A percentile compares a stretch with the other conserved stretches of the same genome.
Evolutionary conservation across 2,113 vertebrate species (phyloP).

Genomic region (Megaleporinus macrocephalus): DNA sequence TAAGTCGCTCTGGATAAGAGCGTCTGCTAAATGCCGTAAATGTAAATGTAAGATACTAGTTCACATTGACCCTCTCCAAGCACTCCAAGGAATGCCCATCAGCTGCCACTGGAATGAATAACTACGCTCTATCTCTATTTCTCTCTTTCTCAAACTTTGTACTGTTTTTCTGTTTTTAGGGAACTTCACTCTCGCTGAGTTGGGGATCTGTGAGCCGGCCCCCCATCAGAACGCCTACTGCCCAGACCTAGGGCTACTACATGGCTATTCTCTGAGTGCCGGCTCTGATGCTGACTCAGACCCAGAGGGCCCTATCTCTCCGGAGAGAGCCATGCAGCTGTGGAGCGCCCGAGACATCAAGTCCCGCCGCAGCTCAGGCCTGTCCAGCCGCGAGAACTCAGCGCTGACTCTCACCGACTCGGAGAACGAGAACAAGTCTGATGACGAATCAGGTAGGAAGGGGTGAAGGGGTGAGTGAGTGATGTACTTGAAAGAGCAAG

Average conservation of each 20-base stretch:
- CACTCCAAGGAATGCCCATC: neutral
- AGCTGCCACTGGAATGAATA: neutral
- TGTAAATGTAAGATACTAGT: too few relatives aligned
- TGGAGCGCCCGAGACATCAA: constrained; percentile 83
- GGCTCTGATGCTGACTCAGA: constrained; percentile 86
- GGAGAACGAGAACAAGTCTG: constrained; percentile 89
- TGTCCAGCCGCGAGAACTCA: constrained; percentile 88
- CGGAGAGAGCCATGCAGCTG: constrained; percentile 84
- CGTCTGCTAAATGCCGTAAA: too few relatives aligned
- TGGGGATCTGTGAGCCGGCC: constrained; percentile 87
- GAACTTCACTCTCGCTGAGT: constrained; percentile 88
- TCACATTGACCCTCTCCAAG: neutral
- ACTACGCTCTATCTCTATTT: neutral
- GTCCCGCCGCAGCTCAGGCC: constrained; percentile 84
- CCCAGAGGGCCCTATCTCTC: constrained; percentile 85
- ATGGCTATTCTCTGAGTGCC: constrained; percentile 81
- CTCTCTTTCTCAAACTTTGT: too few relatives aligned
- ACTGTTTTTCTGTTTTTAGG: constrained; percentile 63
- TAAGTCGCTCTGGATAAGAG: too few relatives aligned
- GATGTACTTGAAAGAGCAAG: neutral
- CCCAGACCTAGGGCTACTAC: constrained; percentile 85
- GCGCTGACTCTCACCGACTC: constrained; percentile 90
- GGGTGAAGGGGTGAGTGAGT: constrained; percentile 5
- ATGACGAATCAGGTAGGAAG: constrained; percentile 86
- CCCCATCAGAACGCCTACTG: constrained; percentile 84